Evolutionary conservation across 2,888 invertebrate genomes (phyloP).

Genomic region (Gastrophysa polygoni): DNA sequence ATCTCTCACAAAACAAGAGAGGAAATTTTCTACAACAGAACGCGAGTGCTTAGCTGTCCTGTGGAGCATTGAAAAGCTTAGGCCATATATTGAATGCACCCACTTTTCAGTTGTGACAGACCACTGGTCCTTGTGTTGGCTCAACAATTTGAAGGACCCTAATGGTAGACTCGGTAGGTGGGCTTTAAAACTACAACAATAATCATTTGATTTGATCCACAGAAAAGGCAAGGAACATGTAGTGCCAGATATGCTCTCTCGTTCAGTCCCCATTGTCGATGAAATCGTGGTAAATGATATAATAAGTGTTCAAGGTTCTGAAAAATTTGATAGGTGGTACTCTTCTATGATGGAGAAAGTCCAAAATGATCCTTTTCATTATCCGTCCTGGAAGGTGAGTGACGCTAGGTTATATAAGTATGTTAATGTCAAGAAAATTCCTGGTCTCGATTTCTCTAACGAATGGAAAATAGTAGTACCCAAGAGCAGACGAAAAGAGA

Average conservation of each 20-base stretch:
- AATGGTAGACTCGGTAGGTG: conserved; percentile 31
- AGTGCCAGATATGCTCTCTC: too few species aligned
- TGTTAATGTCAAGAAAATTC: too few species aligned
- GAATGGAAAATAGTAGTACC: conserved; percentile 8
- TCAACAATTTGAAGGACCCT: too few species aligned
- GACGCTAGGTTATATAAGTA: conserved; percentile 29
- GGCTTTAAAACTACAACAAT: conserved; percentile 31
- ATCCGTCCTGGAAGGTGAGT: conserved; percentile 28
- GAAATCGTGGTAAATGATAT: too few species aligned
- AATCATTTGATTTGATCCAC: conserved; percentile 28
- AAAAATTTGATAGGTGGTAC: conserved; percentile 34
- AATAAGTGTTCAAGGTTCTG: too few species aligned
- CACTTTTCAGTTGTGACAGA: too few species aligned
- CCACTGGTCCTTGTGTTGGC: too few species aligned
- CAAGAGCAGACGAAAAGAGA: conserved; percentile 5
- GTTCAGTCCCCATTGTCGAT: too few species aligned
- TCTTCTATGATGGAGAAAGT: conserved; percentile 21
- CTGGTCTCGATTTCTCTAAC: too few species aligned
- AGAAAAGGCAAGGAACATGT: too few species aligned
- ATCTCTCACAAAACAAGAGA: too few species aligned
- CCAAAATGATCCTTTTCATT: conserved; percentile 23
- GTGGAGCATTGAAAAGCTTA: too few species aligned
- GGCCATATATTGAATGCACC: conserved; percentile 31
- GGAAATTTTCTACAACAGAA: background rate
- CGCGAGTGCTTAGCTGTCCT: conserved; percentile 32